Percentiles rank a stretch among this genome's conserved stretches.
Conservation (phyloP, 1,140 invertebrate genomes). For the Brachionus rotundiformis region DNA sequence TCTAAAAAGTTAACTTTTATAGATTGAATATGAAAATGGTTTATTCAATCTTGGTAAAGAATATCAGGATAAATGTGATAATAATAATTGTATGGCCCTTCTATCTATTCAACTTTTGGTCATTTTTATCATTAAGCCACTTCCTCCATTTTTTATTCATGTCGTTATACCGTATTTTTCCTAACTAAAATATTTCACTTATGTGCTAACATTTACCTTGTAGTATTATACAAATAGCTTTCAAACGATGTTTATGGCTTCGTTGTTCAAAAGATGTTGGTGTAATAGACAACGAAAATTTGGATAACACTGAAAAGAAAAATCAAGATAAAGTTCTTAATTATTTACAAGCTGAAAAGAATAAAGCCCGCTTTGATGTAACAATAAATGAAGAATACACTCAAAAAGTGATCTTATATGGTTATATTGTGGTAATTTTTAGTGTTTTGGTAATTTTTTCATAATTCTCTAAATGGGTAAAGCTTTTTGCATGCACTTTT, state of each 20-base stretch:
- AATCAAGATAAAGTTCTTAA: slow-evolving; percentile 54
- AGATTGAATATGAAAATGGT: slow-evolving; percentile 55
- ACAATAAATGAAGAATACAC: slow-evolving; percentile 65
- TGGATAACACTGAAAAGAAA: neutral
- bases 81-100: slow-evolving; percentile 78
- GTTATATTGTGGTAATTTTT: slow-evolving; percentile 63
- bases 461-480: slow-evolving; percentile 42
- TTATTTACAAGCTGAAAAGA: slow-evolving; percentile 57
- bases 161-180: slow-evolving; percentile 62
- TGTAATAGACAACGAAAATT: neutral
- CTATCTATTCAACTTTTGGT: slow-evolving; percentile 78
- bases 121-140: slow-evolving; percentile 72
- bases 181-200: neutral
- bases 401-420: slow-evolving; percentile 65
- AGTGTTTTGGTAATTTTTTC: too few relatives aligned
- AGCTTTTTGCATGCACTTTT: slow-evolving; percentile 66
- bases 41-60: slow-evolving; percentile 59
- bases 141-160: slow-evolving; percentile 63
- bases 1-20: neutral
- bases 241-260: neutral
- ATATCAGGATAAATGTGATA: slow-evolving; percentile 71
- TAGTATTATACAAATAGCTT: neutral
- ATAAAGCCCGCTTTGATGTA: slow-evolving; percentile 61
- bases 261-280: neutral
- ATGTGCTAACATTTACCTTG: neutral